A percentile compares a stretch with the other conserved stretches of the same genome.
phyloP scores from a whole-genome alignment of 2,797 vertebrate species.

The Myotis vivesi region DNA sequence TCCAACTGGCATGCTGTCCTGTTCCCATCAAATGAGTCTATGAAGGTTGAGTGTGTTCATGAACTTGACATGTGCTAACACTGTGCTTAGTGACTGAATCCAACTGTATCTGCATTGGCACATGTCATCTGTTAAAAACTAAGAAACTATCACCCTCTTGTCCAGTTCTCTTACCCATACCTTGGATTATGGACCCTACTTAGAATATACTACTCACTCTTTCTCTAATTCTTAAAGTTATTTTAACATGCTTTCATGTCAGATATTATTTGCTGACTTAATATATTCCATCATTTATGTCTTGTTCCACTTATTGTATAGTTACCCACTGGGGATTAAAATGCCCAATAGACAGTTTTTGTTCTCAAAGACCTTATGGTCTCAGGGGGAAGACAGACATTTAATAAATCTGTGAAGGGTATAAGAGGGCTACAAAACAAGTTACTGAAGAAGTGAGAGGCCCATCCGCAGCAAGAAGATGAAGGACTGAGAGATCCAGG shows the following conservation, averaged over 20 bases:
- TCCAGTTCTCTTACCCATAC: neutral
- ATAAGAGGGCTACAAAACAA: neutral
- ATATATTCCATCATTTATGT: neutral
- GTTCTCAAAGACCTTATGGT: neutral
- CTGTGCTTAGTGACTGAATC: neutral
- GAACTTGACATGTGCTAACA: neutral
- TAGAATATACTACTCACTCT: neutral
- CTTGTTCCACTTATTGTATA: neutral
- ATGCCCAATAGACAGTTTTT: neutral
- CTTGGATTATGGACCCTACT: neutral
- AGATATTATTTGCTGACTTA: neutral
- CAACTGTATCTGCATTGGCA: neutral
- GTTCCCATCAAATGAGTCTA: neutral
- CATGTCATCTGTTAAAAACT: neutral
- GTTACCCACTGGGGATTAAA: neutral
- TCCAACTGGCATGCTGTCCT: neutral
- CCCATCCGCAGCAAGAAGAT: neutral
- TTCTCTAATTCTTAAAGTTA: neutral
- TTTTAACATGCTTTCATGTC: neutral
- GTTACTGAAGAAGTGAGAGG: neutral
- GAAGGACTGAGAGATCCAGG: neutral
- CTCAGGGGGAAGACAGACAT: neutral
- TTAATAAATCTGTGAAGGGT: neutral
- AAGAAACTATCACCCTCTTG: neutral
- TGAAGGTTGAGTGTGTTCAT: neutral